A percentile compares a stretch with the other conserved stretches of the same genome.
Conservation (phyloP, 2,113 vertebrate species). For the Ptilorrhoa leucosticta region DNA sequence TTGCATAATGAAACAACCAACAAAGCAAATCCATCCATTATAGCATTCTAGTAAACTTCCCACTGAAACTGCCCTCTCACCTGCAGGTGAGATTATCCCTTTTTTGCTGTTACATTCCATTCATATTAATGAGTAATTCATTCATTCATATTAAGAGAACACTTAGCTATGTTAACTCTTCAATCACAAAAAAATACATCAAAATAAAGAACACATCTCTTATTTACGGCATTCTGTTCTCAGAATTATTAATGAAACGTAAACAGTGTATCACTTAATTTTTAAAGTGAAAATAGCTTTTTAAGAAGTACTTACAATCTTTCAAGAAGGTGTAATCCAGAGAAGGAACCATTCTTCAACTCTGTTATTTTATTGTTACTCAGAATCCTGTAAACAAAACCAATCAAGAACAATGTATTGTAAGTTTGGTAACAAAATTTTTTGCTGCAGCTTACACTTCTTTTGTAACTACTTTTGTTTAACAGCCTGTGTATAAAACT, state of each 20-base stretch:
- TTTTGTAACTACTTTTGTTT: not conserved
- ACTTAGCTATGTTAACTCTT: not conserved
- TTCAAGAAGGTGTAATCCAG: constrained; percentile 85
- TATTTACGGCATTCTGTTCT: not conserved
- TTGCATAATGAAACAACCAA: not conserved
- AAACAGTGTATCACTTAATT: not conserved
- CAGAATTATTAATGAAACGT: not conserved
- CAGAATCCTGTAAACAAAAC: constrained; percentile 81
- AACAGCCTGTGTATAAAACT: not conserved
- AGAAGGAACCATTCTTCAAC: constrained; percentile 91
- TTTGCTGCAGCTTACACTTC: not conserved
- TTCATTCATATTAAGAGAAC: not conserved
- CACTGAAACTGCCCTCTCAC: not conserved
- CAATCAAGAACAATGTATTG: not conserved
- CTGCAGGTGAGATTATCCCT: not conserved
- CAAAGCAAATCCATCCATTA: not conserved
- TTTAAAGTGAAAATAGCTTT: not conserved
- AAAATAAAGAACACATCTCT: not conserved
- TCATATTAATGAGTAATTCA: not conserved
- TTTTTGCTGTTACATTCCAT: not conserved
- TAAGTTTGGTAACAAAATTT: not conserved
- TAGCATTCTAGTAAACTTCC: not conserved
- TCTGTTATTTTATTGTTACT: constrained; percentile 97
- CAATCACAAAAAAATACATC: not conserved
- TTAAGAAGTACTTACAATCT: constrained; percentile 84